Evolutionary conservation across 2,888 invertebrate genomes (phyloP), one percentile per base, ranked within the genome.

Genomic region (Spodoptera picta): DNA sequence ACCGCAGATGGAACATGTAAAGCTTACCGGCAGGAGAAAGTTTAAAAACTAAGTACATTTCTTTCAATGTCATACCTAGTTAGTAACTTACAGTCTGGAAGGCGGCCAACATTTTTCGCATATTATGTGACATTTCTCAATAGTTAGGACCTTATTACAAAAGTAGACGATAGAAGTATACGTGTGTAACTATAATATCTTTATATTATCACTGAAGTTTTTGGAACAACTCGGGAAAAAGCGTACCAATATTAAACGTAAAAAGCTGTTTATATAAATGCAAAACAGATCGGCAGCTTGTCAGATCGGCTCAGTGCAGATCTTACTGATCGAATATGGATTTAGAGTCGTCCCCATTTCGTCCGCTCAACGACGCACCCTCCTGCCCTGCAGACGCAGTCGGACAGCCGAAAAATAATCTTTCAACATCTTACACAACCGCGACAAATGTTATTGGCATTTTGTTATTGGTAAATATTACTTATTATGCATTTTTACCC

Each of bases 221-320:
- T 54, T 45, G 47, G 48, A 68, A 56, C 82, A 84, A 86, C 86
- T 81, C 73, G 73, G 23, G 81, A 79, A 19, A 81, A 82, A 80
- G 76, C 88, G 84, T 87, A 65, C 69, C 73, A 62, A 89, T 90
- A 91, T 91, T 90, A 89, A 87, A 91, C 90, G 90, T 91, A 87
- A 82, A 88, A 88, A 90, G 90, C 89, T 94, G 93, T 94, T 94
- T 94, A 94, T 94, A 93, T 94, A 94, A 93, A 94, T 94, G 94
- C 94, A 94, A 94, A 94, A 89, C 92, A 94, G 94, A 90, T 93
- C 93, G 91, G 90, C 89, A 90, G 92, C 92, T 93, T 94, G 94
- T 94, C 94, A 93, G 91, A 90, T 92, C 91, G 92, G 90, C 92
- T 94, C 93, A 92, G 90, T 85, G 89, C 87, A 90, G 90, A 91